A percentile compares a stretch with the other conserved stretches of the same genome.
Conservation (phyloP, 2,113 vertebrate genomes). For the Gymnobelideus leadbeateri region DNA sequence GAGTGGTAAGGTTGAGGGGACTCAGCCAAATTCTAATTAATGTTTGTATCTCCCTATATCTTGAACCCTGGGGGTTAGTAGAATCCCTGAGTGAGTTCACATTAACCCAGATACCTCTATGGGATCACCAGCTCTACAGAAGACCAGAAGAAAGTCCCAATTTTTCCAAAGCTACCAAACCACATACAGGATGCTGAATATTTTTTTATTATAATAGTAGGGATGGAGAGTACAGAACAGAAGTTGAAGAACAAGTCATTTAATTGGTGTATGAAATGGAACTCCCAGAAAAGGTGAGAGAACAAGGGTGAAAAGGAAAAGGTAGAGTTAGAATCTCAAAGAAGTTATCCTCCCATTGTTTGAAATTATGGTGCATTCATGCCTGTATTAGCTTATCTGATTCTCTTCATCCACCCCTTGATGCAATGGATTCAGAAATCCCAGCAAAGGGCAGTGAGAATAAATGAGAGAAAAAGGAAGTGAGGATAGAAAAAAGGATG, state of each 20-base stretch:
- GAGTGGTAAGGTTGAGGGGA: not conserved
- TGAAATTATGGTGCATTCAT: not conserved
- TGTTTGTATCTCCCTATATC: conserved; percentile 21
- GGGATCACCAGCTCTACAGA: not conserved
- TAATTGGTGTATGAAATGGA: not conserved
- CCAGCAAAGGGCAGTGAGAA: not conserved
- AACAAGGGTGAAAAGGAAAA: conserved; percentile 28
- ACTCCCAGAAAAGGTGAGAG: conserved; percentile 45
- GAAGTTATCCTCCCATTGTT: not conserved
- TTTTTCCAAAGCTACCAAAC: conserved; percentile 15
- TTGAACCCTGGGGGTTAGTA: conserved; percentile 10
- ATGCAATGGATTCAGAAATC: not conserved
- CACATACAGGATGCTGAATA: not conserved
- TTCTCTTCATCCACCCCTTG: not conserved
- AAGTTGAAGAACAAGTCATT: not conserved
- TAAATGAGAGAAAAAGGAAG: not conserved
- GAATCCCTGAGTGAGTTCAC: conserved; percentile 19
- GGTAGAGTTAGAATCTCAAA: not conserved
- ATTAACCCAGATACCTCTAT: not conserved
- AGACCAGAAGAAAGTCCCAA: not conserved
- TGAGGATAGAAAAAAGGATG: not conserved
- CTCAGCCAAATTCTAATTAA: conserved; percentile 51
- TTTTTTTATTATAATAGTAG: not conserved
- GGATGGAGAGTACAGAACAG: not conserved
- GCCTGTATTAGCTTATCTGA: not conserved